Conservation (phyloP, 2,888 invertebrate genomes). For the Eudasyphora cyanicolor region DNA sequence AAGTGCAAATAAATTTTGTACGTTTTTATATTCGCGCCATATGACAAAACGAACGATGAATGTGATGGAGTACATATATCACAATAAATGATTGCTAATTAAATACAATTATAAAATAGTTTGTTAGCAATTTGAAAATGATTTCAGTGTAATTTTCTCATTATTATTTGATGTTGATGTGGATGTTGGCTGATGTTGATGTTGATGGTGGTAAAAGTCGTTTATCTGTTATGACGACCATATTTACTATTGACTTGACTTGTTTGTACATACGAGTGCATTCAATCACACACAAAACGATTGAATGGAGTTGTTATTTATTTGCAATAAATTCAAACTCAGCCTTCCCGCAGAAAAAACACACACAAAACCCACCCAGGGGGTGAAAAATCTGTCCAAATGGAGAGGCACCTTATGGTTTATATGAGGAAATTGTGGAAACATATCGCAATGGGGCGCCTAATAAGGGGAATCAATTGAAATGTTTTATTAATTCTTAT, state of each 20-base stretch:
- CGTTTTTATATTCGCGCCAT: no score
- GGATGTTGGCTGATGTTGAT: neutral
- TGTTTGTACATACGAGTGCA: no score
- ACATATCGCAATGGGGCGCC: no score
- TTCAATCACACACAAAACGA: slow-evolving; percentile 32
- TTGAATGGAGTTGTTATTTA: slow-evolving; percentile 3
- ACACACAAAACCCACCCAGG: neutral
- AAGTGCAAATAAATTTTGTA: no score
- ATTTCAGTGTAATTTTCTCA: slow-evolving; percentile 7
- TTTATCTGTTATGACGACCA: slow-evolving; percentile 10
- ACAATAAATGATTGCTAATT: slow-evolving; percentile 56
- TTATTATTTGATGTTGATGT: neutral
- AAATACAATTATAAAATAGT: slow-evolving; percentile 57
- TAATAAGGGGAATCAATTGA: no score
- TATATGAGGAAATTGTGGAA: no score
- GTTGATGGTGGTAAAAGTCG: slow-evolving; percentile 37
- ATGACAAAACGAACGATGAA: neutral
- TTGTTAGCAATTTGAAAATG: slow-evolving; percentile 38
- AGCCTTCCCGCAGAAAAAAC: neutral
- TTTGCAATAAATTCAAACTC: slow-evolving; percentile 17
- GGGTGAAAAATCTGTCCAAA: neutral
- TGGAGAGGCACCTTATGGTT: no score
- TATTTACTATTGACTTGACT: no score
- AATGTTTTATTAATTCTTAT: no score
- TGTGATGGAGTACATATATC: slow-evolving; percentile 2